Percentiles rank a stretch among this genome's conserved stretches.
phyloP scores from a whole-genome alignment of 23 tunicate genomes.

The Diplosoma virens region DNA sequence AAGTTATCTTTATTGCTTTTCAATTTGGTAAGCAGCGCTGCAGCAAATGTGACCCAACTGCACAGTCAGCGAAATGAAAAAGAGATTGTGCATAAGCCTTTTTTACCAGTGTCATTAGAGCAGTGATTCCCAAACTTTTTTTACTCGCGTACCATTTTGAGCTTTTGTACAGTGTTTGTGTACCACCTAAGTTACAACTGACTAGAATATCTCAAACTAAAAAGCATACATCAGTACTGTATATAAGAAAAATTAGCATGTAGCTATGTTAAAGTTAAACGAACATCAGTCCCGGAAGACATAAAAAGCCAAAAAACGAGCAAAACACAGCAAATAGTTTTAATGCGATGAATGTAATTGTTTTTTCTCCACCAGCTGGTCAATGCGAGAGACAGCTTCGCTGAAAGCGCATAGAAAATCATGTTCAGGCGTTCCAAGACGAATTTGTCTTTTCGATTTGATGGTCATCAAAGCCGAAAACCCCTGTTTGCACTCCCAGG shows the following conservation, averaged over 20 bases:
- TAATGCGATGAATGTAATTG: slow-evolving; percentile 65
- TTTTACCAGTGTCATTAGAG: too few species aligned
- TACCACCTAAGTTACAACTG: slow-evolving; percentile 40
- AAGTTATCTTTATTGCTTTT: too few species aligned
- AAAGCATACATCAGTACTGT: slow-evolving; percentile 14
- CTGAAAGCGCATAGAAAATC: slow-evolving; percentile 71
- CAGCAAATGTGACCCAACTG: too few species aligned
- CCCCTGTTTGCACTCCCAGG: slow-evolving; percentile 66
- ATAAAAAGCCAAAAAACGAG: slow-evolving; percentile 21
- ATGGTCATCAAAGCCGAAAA: slow-evolving; percentile 50
- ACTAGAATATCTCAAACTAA: background rate
- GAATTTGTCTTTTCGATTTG: slow-evolving; percentile 51
- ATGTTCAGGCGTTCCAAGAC: slow-evolving; percentile 56
- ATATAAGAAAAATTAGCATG: slow-evolving; percentile 8
- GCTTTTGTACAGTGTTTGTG: slow-evolving; percentile 48
- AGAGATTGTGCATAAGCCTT: too few species aligned
- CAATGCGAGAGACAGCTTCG: slow-evolving; percentile 55
- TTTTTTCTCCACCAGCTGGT: slow-evolving; percentile 58
- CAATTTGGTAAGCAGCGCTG: too few species aligned
- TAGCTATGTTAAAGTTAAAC: slow-evolving; percentile 23
- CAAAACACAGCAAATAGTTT: slow-evolving; percentile 37
- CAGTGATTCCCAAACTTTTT: slow-evolving; percentile 63
- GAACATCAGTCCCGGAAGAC: slow-evolving; percentile 19
- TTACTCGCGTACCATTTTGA: slow-evolving; percentile 49
- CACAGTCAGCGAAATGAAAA: too few species aligned